Evolutionary conservation across 2,113 vertebrate genomes (phyloP), one percentile per base, ranked within the genome.

Genomic region (Amazona vittata): DNA sequence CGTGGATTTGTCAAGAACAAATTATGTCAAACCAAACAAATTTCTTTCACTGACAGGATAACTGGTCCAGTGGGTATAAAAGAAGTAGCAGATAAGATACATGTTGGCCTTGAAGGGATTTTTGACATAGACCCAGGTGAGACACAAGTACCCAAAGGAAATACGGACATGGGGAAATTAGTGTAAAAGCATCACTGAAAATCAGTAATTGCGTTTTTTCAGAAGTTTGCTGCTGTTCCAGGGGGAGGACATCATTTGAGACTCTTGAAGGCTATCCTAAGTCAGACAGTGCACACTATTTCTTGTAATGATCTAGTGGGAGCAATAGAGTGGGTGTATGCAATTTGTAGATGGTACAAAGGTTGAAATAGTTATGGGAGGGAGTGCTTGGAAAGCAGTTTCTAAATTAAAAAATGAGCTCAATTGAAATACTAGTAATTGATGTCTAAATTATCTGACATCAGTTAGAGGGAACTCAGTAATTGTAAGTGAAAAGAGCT

Each of bases 341-440:
- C 68, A 94, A 86, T 92, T 94, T 94, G 49, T 53, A 70, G 35
- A 11, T 68, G 55, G 33, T 71, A 41, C 55, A 71, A 77, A 88
- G 71, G 79, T 94, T 92, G 79, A 90, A 83, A 69, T 35, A 73
- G 75, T 77, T 93, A 60, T 2, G 29, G 47, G 35, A 85, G 60
- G n/a, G 63, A 92, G 49, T 73, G 67, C 88, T 93, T 93, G 70
- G 57, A 93, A 88, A 92, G 79, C 88, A 83, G 53, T 91, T 96
- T 90, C 88, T 87, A 88, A 87, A 90, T 85, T 52, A 83, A 92
- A 93, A 74, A 67, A 62, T 12, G 2, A 83, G 63, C 53, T 94
- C 71, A 49, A 47, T 83, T 67, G n/a, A 80, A 80, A 4, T 80
- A n/a, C 24, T 94, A 37, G 63, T 92, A 94, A 89, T 92, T 94